phyloP scores from a whole-genome alignment of 2,797 vertebrate genomes.

The Liparis tanakae region DNA sequence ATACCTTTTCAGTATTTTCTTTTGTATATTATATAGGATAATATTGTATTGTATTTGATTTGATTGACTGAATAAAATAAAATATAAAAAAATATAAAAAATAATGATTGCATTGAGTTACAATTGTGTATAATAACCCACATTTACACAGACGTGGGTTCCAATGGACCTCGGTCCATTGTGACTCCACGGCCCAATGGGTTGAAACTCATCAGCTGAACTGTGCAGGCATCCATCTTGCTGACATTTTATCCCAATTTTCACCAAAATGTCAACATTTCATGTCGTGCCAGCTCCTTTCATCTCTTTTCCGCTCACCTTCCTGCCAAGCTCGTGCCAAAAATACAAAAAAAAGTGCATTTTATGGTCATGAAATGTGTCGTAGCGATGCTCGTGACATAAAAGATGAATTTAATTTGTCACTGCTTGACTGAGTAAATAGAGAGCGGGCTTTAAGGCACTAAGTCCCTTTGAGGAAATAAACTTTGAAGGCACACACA shows the following conservation, averaged over 20 bases:
- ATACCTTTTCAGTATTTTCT: too few relatives aligned
- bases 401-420: slow-evolving; percentile 11
- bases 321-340: neutral
- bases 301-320: neutral
- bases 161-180: neutral
- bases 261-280: slow-evolving; percentile 1
- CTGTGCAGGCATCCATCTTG: neutral
- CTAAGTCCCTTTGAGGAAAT: slow-evolving; percentile 18
- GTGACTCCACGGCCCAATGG: neutral
- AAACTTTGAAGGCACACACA: neutral
- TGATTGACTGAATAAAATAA: too few relatives aligned
- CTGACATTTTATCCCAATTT: neutral
- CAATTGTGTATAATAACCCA: neutral
- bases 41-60: too few relatives aligned
- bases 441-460: slow-evolving; percentile 4
- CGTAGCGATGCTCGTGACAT: neutral
- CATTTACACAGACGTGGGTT: neutral
- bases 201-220: slow-evolving; percentile 1
- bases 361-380: neutral
- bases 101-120: neutral
- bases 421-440: slow-evolving; percentile 12
- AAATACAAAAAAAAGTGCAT: neutral
- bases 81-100: too few relatives aligned
- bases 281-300: neutral
- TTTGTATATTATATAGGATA: too few relatives aligned